phyloP scores from a whole-genome alignment of 37 sponge, comb jelly and placozoan species.

The Haliclona indistincta region DNA sequence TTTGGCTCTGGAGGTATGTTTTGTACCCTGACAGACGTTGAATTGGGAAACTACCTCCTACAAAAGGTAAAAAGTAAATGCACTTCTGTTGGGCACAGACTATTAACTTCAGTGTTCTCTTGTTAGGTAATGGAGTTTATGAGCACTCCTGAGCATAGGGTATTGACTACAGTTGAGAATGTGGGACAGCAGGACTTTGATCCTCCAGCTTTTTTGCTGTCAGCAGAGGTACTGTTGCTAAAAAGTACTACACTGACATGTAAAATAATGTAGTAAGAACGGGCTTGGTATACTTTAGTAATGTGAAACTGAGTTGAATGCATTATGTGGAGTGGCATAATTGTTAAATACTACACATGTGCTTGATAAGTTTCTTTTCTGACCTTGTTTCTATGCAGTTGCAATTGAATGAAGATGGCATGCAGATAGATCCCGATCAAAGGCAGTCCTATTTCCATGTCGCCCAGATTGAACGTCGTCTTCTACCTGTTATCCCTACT shows the following conservation, averaged over 20 bases:
- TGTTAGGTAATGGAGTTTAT: background rate
- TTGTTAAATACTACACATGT: too few species aligned
- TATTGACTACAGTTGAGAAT: background rate
- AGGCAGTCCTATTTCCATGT: background rate
- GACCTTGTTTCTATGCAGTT: background rate
- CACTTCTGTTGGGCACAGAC: too few species aligned
- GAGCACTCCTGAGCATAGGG: background rate
- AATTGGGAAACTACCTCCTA: background rate
- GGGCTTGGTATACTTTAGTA: too few species aligned
- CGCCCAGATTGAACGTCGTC: conserved; percentile 13
- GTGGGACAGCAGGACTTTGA: background rate
- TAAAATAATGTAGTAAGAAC: too few species aligned
- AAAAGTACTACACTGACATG: too few species aligned
- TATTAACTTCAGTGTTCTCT: too few species aligned
- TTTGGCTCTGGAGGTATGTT: conserved; percentile 24
- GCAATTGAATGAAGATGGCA: background rate
- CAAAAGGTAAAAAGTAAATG: too few species aligned
- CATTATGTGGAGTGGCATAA: too few species aligned
- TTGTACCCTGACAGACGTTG: conserved; percentile 9
- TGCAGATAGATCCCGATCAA: background rate
- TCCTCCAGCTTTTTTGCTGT: background rate
- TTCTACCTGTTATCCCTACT: background rate
- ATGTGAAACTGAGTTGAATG: too few species aligned
- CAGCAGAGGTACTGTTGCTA: too few species aligned
- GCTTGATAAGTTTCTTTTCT: too few species aligned